Conservation (phyloP, 2,113 vertebrate species). For the Sigmodon hispidus region DNA sequence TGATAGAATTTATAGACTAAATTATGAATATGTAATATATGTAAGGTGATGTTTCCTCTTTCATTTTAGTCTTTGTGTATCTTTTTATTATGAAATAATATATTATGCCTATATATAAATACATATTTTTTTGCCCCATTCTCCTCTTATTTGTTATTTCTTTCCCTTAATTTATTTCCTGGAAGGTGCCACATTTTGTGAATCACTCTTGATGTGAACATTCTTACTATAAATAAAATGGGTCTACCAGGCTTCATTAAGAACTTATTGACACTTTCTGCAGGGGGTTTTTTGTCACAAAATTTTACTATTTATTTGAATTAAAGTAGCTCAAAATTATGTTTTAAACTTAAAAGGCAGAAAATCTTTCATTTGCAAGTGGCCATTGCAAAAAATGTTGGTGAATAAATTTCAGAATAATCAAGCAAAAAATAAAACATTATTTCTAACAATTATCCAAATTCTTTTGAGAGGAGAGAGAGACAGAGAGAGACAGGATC, state of each 20-base stretch:
- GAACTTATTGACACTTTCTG: not conserved
- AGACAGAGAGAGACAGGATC: too few species aligned
- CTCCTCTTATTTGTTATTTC: not conserved
- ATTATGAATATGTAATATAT: not conserved
- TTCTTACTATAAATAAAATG: not conserved
- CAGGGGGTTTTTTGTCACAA: not conserved
- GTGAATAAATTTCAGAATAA: not conserved
- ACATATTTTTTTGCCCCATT: too few species aligned
- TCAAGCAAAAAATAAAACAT: not conserved
- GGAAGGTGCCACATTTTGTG: not conserved
- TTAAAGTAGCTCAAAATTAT: not conserved
- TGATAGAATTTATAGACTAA: not conserved
- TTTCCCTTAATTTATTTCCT: not conserved
- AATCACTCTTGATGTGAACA: not conserved
- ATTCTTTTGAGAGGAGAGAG: not conserved
- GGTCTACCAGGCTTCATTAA: not conserved
- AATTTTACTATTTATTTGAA: not conserved
- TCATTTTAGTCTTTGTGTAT: not conserved
- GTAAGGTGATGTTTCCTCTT: not conserved
- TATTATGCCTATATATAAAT: not conserved
- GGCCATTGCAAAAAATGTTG: not conserved
- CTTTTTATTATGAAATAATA: not conserved
- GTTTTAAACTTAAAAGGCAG: constrained; percentile 4
- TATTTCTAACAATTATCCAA: not conserved
- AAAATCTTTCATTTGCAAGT: constrained; percentile 8